Evolutionary conservation across 2,113 vertebrate species (phyloP), one percentile per base, ranked within the genome.

Genomic region (Ctenomys sociabilis): DNA sequence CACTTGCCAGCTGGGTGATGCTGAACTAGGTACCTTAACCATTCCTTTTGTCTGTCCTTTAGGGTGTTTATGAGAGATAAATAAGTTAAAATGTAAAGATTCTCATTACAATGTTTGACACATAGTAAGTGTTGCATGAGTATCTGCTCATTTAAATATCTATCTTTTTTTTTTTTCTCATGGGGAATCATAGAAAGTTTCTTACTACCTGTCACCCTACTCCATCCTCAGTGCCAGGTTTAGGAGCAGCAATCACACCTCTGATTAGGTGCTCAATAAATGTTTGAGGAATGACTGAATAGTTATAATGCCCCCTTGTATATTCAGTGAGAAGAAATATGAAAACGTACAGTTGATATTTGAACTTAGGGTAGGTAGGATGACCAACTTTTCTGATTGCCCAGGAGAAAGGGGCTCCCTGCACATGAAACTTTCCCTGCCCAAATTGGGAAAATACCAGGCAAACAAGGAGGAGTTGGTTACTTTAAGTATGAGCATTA

Each of bases 301-400:
- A 87, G 81, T 64, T 81, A 97, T 87, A 94, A 91, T 97, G 95
- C 81, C 92, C 90, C 92, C 90, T 97, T 95, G 84, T 95, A 92
- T 93, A 93, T 93, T 93, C 64, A 81, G 68, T 94, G 70, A 61
- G 83, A 92, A 94, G 88, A 73, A 92, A 94, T 90, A 83, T 92
- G 40, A 94, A 93, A 92, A 52, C 28, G 83, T 28, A 68, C 14
- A 40, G 37, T 92, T 0, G 3, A 54, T 40, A 83, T 54, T 89
- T 61, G 12, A 66, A 70, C 32, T 8, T 72, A 17, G 19, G 80
- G 54, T 7, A 54, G 37, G 57, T 59, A 94, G n/a, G 52, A 4
- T 85, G 72, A 61, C 17, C 66, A 93, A 35, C 13, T 90, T 13
- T 84, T 12, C n/a, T 4, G 1, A 32, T 54, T 85, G n/a, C 30